A percentile compares a stretch with the other conserved stretches of the same genome.
Conservation (phyloP, 2,888 invertebrate species). For the Xestia sexstrigata region DNA sequence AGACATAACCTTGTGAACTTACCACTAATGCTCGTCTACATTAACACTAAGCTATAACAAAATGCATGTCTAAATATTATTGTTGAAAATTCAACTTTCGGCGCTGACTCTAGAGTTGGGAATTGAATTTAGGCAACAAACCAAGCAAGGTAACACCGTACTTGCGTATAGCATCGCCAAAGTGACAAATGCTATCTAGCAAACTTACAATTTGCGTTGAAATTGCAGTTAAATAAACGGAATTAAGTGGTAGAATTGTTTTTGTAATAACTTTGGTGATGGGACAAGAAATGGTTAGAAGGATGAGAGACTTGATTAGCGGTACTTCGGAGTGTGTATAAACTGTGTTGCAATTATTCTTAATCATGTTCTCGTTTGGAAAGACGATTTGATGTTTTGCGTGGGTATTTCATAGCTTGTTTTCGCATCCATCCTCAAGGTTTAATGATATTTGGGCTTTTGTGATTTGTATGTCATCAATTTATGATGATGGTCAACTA, state of each 20-base stretch:
- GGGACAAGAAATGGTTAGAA: constrained; percentile 41
- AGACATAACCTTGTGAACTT: constrained; percentile 70
- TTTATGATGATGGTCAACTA: background rate
- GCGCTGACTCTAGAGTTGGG: background rate
- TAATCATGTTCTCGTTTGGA: constrained; percentile 9
- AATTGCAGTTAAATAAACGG: constrained; percentile 38
- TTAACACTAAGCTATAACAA: background rate
- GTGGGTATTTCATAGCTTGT: background rate
- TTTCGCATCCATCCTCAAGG: background rate
- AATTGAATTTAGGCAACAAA: constrained; percentile 10
- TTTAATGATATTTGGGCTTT: background rate
- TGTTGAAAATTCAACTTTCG: constrained; percentile 1
- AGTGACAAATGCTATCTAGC: constrained; percentile 62
- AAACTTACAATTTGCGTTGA: constrained; percentile 45
- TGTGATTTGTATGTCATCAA: background rate
- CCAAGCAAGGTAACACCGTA: constrained; percentile 39
- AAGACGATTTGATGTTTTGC: background rate
- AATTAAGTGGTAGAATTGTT: constrained; percentile 46
- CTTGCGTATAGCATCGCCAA: constrained; percentile 68
- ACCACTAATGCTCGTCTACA: constrained; percentile 32
- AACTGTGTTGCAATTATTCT: constrained; percentile 13
- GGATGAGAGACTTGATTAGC: constrained; percentile 32
- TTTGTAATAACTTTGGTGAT: constrained; percentile 37
- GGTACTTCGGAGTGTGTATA: constrained; percentile 13
- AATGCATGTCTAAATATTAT: background rate